Percentiles rank a stretch among this genome's conserved stretches.
These are phyloP conservation scores for Epinotia demarniana DNA, from an alignment of 2,888 invertebrate species.

Conservation along the genomic window DNA sequence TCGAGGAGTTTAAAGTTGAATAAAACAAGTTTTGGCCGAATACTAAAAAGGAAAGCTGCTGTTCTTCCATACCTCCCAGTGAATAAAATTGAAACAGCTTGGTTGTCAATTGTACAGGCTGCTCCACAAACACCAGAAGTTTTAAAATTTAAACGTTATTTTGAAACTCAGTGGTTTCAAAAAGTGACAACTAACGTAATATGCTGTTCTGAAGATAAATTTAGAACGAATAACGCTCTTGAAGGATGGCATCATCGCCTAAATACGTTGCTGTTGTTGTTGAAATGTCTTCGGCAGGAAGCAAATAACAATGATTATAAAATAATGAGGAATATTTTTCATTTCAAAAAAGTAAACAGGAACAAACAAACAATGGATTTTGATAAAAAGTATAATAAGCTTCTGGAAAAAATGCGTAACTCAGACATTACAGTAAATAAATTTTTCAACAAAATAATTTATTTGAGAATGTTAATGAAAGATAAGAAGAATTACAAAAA, in stretches of 20 bases:
- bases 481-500: slow-evolving; percentile 1
- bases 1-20: slow-evolving; percentile 1
- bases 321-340: slow-evolving; percentile 2
- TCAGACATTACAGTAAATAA: background rate
- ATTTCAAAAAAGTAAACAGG: background rate
- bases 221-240: slow-evolving; percentile 4
- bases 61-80: slow-evolving; percentile 9
- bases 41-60: slow-evolving; percentile 7
- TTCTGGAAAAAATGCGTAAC: background rate
- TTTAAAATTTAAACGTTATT: slow-evolving; percentile 1
- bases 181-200: background rate
- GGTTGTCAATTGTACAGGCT: background rate
- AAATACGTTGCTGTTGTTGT: slow-evolving; percentile 13
- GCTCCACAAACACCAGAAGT: background rate
- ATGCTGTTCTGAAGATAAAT: slow-evolving; percentile 3
- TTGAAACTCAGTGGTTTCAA: background rate
- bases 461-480: slow-evolving; percentile 4
- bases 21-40: slow-evolving; percentile 7
- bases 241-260: background rate
- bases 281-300: slow-evolving; percentile 1
- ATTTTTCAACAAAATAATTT: slow-evolving; percentile 20
- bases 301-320: background rate
- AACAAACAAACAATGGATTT: background rate
- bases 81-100: slow-evolving; percentile 8
- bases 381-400: background rate